Evolutionary conservation across 2,797 vertebrate genomes (phyloP).

Genomic region (Rachycentron canadum): DNA sequence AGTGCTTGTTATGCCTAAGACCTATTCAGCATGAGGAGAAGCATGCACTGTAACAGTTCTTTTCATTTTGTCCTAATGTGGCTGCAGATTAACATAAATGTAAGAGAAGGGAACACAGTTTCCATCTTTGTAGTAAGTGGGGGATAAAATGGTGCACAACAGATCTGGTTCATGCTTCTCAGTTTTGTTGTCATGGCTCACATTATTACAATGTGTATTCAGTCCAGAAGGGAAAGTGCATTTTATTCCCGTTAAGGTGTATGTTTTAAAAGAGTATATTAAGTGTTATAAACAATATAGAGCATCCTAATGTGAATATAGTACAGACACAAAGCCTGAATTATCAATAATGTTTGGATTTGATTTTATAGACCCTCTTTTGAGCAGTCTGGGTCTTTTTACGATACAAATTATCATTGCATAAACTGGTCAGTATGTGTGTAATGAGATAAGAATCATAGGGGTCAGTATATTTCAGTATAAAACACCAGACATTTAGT

Average conservation of each 20-base stretch:
- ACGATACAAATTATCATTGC: background rate
- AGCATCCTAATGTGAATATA: background rate
- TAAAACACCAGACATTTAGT: background rate
- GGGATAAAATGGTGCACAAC: background rate
- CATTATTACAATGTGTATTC: slow-evolving; percentile 2
- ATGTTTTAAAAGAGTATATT: background rate
- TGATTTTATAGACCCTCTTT: background rate
- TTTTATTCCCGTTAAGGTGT: background rate
- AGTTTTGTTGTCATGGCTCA: slow-evolving; percentile 2
- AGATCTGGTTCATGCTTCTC: background rate
- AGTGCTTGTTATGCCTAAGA: background rate
- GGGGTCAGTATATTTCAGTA: background rate
- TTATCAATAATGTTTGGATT: background rate
- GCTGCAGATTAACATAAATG: background rate
- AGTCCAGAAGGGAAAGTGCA: background rate
- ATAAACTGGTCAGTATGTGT: background rate
- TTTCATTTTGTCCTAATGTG: slow-evolving; percentile 14
- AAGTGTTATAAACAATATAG: background rate
- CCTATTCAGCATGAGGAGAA: background rate
- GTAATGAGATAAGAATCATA: background rate
- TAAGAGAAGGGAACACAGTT: background rate
- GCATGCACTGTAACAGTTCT: background rate
- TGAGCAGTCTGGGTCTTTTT: background rate
- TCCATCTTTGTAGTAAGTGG: slow-evolving; percentile 2
- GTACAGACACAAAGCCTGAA: background rate